Evolutionary conservation across 2,113 vertebrate genomes (phyloP).

Genomic region (Leptosomus discolor): DNA sequence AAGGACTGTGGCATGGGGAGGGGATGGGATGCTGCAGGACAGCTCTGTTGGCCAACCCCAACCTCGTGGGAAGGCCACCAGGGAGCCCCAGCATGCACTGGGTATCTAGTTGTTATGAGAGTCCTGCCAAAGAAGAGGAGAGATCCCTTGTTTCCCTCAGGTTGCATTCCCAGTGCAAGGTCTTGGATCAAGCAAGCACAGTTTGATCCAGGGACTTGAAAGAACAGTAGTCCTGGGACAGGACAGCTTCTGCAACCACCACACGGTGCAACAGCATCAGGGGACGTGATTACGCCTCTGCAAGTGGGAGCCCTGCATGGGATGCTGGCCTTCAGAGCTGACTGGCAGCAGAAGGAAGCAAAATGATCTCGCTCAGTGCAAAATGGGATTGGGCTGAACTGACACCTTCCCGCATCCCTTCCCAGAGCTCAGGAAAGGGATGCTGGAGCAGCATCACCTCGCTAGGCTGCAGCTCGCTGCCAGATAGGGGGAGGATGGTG

Average conservation of each 20-base stretch:
- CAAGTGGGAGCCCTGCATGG: fast-evolving
- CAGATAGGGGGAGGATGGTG: neutral
- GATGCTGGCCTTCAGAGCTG: neutral
- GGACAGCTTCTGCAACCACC: neutral
- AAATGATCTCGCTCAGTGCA: neutral
- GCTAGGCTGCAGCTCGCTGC: neutral
- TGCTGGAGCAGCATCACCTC: fast-evolving
- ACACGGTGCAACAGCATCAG: neutral
- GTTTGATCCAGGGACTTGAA: neutral
- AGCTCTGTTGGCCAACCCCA: neutral
- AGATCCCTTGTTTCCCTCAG: neutral
- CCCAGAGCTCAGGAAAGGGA: neutral
- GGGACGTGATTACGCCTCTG: neutral
- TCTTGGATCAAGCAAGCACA: neutral
- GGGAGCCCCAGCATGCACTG: neutral
- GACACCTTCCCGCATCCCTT: neutral
- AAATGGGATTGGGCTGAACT: neutral
- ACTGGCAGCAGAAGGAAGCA: neutral
- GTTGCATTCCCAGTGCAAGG: neutral
- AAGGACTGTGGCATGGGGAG: neutral
- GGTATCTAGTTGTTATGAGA: neutral
- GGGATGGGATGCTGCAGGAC: neutral
- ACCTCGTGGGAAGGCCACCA: neutral
- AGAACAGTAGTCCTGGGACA: neutral
- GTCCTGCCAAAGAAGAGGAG: neutral